A percentile compares a stretch with the other conserved stretches of the same genome.
These are phyloP conservation scores for Carposina sasakii DNA, from an alignment of 1,140 invertebrate species.

Conservation along the genomic window DNA sequence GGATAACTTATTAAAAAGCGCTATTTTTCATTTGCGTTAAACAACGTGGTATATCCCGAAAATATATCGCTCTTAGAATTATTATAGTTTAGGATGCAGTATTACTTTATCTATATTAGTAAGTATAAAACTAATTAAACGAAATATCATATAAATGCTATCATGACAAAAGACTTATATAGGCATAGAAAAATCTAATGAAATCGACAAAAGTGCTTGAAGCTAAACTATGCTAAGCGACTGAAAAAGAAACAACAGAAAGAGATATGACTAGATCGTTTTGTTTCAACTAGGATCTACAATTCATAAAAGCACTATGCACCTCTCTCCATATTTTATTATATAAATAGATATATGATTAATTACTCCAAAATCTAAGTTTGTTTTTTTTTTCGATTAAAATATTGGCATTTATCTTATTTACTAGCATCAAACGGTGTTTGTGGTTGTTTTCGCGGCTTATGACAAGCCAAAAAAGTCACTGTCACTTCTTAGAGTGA, in stretches of 20 bases:
- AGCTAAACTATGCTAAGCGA: conserved; percentile 72
- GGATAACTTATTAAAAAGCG: conserved; percentile 65
- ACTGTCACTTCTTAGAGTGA: too few relatives aligned
- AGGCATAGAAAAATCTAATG: too few relatives aligned
- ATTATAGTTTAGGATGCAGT: too few relatives aligned
- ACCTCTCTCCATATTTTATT: conserved; percentile 64
- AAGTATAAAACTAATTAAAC: too few relatives aligned
- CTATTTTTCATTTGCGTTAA: too few relatives aligned
- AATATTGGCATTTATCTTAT: conserved; percentile 69
- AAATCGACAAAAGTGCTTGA: conserved; percentile 55
- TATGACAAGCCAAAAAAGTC: too few relatives aligned
- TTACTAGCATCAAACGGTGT: conserved; percentile 53
- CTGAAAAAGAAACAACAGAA: conserved; percentile 65
- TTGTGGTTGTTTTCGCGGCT: too few relatives aligned
- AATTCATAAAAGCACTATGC: conserved; percentile 71
- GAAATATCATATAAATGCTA: too few relatives aligned
- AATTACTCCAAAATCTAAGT: conserved; percentile 62
- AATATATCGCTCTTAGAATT: too few relatives aligned
- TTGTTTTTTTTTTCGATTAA: conserved; percentile 61
- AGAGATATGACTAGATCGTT: conserved; percentile 69
- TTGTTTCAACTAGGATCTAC: conserved; percentile 66
- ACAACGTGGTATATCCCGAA: too few relatives aligned
- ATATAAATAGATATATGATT: conserved; percentile 69
- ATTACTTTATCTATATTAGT: too few relatives aligned
- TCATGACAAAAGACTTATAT: too few relatives aligned